A percentile compares a stretch with the other conserved stretches of the same genome.
Conservation (phyloP, 2,888 invertebrate species). For the Mesopsocus fuscifrons region DNA sequence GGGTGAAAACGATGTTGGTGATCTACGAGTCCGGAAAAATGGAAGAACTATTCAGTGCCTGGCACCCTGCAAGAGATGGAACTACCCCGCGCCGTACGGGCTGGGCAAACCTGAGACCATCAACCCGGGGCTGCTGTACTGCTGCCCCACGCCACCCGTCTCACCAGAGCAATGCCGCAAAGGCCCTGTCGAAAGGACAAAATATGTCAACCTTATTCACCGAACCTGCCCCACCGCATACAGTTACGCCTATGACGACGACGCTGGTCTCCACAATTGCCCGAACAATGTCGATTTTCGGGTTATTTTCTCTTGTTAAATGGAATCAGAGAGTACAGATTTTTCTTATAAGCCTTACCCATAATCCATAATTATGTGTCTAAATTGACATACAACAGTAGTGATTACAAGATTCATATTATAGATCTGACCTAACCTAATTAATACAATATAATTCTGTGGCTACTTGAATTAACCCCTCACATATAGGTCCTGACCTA, state of each 20-base stretch:
- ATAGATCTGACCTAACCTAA: no score
- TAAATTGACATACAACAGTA: no score
- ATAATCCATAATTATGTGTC: no score
- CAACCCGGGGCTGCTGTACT: neutral
- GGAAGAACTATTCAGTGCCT: neutral
- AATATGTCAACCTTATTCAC: neutral
- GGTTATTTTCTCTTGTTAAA: no score
- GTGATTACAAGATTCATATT: no score
- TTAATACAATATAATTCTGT: no score
- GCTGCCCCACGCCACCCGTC: neutral
- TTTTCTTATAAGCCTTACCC: no score
- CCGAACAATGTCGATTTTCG: neutral
- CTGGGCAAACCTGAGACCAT: neutral
- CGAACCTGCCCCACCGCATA: neutral
- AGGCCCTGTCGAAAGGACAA: neutral
- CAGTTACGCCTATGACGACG: conserved; percentile 1
- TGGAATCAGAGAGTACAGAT: no score
- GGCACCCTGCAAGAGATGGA: neutral
- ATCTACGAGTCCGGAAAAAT: neutral
- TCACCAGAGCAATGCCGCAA: neutral
- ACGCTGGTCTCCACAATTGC: conserved; percentile 1
- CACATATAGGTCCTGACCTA: no score
- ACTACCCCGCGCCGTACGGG: neutral
- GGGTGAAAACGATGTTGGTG: neutral
- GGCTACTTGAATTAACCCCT: no score